These are phyloP conservation scores for Heliconius melpomene DNA, from an alignment of 1,140 invertebrate species.

Conservation along the genomic window DNA sequence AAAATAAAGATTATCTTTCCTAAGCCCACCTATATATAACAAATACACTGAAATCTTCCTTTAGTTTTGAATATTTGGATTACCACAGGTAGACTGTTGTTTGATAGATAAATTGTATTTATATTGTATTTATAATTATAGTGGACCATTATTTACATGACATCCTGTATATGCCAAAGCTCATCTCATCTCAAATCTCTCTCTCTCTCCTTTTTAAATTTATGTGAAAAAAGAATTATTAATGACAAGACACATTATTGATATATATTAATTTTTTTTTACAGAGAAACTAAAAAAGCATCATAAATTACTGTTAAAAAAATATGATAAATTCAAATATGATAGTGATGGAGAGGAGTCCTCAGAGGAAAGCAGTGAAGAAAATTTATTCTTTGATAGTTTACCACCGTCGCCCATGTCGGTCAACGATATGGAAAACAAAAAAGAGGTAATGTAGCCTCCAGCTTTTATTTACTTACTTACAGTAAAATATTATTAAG, in stretches of 20 bases:
- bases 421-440: conserved; percentile 18
- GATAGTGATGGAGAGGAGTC: conserved; percentile 36
- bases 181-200: too few species aligned
- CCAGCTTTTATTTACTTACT: too few species aligned
- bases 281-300: conserved; percentile 52
- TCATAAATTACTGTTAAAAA: conserved; percentile 47
- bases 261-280: conserved; percentile 37
- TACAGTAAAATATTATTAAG: too few species aligned
- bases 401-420: conserved; percentile 36
- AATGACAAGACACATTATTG: neutral
- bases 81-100: too few species aligned
- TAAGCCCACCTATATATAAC: neutral
- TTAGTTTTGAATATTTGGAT: too few species aligned
- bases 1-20: too few species aligned
- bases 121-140: too few species aligned
- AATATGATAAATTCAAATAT: conserved; percentile 48
- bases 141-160: too few species aligned
- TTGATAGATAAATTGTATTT: too few species aligned
- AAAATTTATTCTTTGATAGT: conserved; percentile 45
- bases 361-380: conserved; percentile 44
- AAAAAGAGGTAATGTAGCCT: conserved; percentile 31
- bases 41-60: neutral
- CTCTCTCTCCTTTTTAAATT: too few species aligned
- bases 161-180: too few species aligned
- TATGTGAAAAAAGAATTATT: too few species aligned